phyloP scores from a whole-genome alignment of 1,140 invertebrate species.

The Cylas formicarius region DNA sequence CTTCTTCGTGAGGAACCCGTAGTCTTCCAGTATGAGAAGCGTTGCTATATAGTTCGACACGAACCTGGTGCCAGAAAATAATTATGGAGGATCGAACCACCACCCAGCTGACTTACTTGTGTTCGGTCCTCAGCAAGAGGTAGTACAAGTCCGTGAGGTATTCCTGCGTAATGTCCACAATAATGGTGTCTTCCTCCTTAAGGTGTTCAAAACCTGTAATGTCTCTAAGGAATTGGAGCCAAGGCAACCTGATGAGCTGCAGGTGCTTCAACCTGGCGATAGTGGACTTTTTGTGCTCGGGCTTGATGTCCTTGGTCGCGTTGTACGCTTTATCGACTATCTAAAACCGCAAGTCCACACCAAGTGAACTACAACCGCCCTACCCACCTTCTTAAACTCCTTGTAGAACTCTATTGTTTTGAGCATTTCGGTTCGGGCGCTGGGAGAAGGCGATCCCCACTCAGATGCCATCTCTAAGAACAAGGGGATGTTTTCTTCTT shows the following conservation, averaged over 20 bases:
- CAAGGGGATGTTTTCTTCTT: background rate
- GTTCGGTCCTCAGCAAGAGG: conserved; percentile 11
- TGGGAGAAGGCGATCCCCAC: conserved; percentile 1
- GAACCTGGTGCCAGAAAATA: conserved; percentile 20
- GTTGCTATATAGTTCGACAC: conserved; percentile 23
- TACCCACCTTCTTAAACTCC: background rate
- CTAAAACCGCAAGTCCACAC: conserved; percentile 3
- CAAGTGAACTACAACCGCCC: background rate
- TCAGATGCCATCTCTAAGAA: conserved; percentile 7
- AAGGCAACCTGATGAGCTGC: conserved; percentile 13
- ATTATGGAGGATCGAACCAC: background rate
- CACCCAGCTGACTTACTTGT: conserved; percentile 17
- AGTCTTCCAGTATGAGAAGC: conserved; percentile 11
- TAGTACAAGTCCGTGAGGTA: conserved; percentile 18
- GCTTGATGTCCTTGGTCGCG: background rate
- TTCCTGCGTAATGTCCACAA: conserved; percentile 7
- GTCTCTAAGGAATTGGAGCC: conserved; percentile 22
- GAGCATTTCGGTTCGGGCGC: conserved; percentile 5
- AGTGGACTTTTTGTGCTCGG: background rate
- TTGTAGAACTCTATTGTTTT: conserved; percentile 12
- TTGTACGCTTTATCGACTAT: conserved; percentile 8
- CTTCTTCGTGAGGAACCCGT: background rate
- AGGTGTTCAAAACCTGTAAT: conserved; percentile 11
- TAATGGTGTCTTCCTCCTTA: conserved; percentile 9
- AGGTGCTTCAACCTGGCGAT: conserved; percentile 9